Evolutionary conservation across 2,888 invertebrate species (phyloP).

Genomic region (Opisthograptis luteolata): DNA sequence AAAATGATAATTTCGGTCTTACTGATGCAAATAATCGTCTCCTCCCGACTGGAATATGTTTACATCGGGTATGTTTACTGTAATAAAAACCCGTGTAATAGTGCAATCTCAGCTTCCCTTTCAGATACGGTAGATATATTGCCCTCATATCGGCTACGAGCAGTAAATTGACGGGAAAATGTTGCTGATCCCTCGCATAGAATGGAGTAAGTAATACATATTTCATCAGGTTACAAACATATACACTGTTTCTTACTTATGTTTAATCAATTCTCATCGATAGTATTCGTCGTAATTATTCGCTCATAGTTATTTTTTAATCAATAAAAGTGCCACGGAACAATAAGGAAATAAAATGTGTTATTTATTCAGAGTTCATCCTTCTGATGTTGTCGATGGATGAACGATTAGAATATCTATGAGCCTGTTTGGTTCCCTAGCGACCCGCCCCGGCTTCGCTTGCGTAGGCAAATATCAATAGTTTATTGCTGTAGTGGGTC

Average conservation of each 20-base stretch:
- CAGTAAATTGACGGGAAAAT: constrained; percentile 68
- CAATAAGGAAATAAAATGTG: constrained; percentile 14
- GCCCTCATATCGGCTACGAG: constrained; percentile 63
- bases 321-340: neutral
- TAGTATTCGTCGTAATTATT: too few relatives aligned
- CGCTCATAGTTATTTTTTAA: constrained; percentile 14
- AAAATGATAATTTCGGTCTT: constrained; percentile 42
- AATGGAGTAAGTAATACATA: constrained; percentile 66
- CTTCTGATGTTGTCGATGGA: neutral
- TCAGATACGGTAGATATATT: constrained; percentile 69
- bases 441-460: too few relatives aligned
- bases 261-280: neutral
- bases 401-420: too few relatives aligned
- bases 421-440: too few relatives aligned
- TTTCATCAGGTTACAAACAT: constrained; percentile 58
- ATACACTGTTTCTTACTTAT: constrained; percentile 25
- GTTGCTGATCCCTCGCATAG: constrained; percentile 60
- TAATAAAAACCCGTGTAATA: constrained; percentile 60
- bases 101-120: constrained; percentile 67
- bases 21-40: constrained; percentile 45
- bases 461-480: too few relatives aligned
- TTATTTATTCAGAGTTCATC: neutral
- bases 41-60: constrained; percentile 25
- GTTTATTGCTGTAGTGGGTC: too few relatives aligned
- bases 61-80: constrained; percentile 46